Base-by-base conservation (phyloP, 2,888 invertebrate genomes). In the Eurytoma adleriae region DNA sequence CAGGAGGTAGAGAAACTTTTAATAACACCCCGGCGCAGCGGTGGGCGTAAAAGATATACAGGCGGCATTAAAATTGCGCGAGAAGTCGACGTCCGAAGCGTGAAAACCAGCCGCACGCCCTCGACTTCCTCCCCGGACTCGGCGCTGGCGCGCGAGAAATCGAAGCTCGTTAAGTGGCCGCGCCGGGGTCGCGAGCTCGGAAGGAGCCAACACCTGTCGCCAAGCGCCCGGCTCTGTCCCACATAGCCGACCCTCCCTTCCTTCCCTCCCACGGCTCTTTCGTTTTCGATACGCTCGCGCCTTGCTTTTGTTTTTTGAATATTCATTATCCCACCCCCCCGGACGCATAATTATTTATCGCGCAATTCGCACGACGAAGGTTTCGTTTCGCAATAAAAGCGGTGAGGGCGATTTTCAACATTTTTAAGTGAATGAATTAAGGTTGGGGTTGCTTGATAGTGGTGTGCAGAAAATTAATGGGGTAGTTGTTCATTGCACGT, bases 161-260 rank as follows among this genome's bases (percentile, higher is more conserved):
- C 83, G 82, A 83, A 83, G 85, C 85, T 86, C 84, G 85, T 86
- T 87, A 86, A 85, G 30, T 61, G 61, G 52, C 86, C 85, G 86
- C 84, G 86, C 86, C 85, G 86, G 52, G 86, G 86, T 86, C 78
- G 24, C n/a, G 77, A 18, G 68, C 62, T 81, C 82, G 83, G 50
- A 82, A 78, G 74, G 73, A 81, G 76, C 85, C 84, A 86, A 86
- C 85, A 86, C 86, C 86, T 86, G 86, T 87, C 87, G 85, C 86
- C 85, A 86, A 84, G 86, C 83, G 40, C 40, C 40, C 40, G 40
- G 85, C 84, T 81, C 83, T 80, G 83, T 83, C 80, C 85, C n/a
- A 56, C 56, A 40, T 64, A 56, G 30, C 61, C 70, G 70, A 13
- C 13, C 13, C 3, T 16, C 27, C 30, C 52, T 62, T 62, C 30